Percentiles rank a stretch among this genome's conserved stretches.
These are phyloP conservation scores for Acipenser oxyrinchus DNA, from an alignment of 2,797 vertebrate genomes.

Conservation along the genomic window DNA sequence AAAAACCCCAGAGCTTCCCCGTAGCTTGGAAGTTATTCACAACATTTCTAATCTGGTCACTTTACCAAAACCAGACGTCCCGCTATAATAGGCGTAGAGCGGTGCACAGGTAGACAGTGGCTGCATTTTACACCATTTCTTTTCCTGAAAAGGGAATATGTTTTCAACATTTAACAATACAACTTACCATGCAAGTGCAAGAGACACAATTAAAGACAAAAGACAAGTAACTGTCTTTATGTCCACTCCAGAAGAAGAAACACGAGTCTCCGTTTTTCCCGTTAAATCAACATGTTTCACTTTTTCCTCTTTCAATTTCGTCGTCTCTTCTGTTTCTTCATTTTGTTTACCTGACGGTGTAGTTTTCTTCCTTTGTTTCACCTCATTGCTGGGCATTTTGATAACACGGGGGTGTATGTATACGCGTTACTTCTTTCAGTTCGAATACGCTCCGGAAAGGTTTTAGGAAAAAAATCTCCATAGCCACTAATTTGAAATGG, in stretches of 20 bases:
- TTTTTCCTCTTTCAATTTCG: slow-evolving; percentile 24
- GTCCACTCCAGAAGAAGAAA: slow-evolving; percentile 27
- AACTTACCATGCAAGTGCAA: slow-evolving; percentile 51
- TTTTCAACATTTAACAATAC: too few relatives aligned
- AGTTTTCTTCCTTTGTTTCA: slow-evolving; percentile 55
- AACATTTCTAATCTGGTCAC: too few relatives aligned
- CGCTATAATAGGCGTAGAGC: not conserved
- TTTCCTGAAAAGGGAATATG: too few relatives aligned
- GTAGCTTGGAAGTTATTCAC: too few relatives aligned
- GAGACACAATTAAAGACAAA: slow-evolving; percentile 40
- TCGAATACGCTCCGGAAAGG: not conserved
- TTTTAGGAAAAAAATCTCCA: not conserved
- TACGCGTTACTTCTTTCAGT: not conserved
- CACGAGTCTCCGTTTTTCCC: slow-evolving; percentile 13
- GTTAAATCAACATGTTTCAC: slow-evolving; percentile 17
- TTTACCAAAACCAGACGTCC: not conserved
- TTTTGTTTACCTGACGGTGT: slow-evolving; percentile 21
- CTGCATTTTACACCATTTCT: too few relatives aligned
- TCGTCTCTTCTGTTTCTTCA: slow-evolving; percentile 20
- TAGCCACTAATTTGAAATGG: not conserved
- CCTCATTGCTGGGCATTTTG: slow-evolving; percentile 50
- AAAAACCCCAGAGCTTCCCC: too few relatives aligned
- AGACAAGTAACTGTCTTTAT: slow-evolving; percentile 38
- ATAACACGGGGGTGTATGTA: not conserved
- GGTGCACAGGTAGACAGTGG: too few relatives aligned